These are phyloP conservation scores for Drosophila hamatofila DNA, from an alignment of 2,888 invertebrate species.

Conservation along the genomic window DNA sequence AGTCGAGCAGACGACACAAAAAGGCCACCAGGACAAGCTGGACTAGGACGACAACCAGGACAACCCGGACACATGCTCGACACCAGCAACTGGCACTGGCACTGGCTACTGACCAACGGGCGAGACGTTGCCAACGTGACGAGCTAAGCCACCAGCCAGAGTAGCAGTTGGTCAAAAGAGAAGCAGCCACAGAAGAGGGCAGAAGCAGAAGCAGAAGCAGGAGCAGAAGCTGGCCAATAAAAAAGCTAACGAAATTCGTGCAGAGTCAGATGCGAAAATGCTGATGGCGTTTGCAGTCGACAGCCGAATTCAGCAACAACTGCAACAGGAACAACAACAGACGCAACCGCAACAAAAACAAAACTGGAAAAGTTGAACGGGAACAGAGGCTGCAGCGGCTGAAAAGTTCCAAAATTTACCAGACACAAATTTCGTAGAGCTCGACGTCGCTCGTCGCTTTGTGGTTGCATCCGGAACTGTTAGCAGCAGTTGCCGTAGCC, in stretches of 20 bases:
- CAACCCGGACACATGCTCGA: slow-evolving; percentile 52
- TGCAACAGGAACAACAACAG: slow-evolving; percentile 23
- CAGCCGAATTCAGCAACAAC: slow-evolving; percentile 37
- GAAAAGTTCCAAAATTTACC: slow-evolving; percentile 66
- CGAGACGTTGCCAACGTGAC: slow-evolving; percentile 38
- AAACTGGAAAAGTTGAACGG: slow-evolving; percentile 59
- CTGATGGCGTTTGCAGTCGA: slow-evolving; percentile 57
- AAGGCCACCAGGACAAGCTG: slow-evolving; percentile 32
- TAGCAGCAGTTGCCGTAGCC: slow-evolving; percentile 44
- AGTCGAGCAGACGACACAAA: slow-evolving; percentile 36
- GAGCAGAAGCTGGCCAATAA: slow-evolving; percentile 49
- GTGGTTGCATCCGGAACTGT: slow-evolving; percentile 58
- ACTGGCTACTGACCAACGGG: slow-evolving; percentile 30
- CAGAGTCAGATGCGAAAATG: slow-evolving; percentile 59
- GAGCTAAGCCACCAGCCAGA: slow-evolving; percentile 28
- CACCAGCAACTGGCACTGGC: slow-evolving; percentile 28
- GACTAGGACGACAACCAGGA: slow-evolving; percentile 21
- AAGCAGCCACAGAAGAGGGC: not conserved
- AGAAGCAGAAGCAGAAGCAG: not conserved
- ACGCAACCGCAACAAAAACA: slow-evolving; percentile 66
- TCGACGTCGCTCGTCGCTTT: slow-evolving; percentile 24
- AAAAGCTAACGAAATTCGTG: slow-evolving; percentile 57
- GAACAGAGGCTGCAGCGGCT: slow-evolving; percentile 34
- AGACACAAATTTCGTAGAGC: slow-evolving; percentile 53
- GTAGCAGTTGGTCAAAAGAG: slow-evolving; percentile 26